Percentiles rank a stretch among this genome's conserved stretches.
These are phyloP conservation scores for Lycaena phlaeas DNA, from an alignment of 2,888 invertebrate species.

Conservation along the genomic window DNA sequence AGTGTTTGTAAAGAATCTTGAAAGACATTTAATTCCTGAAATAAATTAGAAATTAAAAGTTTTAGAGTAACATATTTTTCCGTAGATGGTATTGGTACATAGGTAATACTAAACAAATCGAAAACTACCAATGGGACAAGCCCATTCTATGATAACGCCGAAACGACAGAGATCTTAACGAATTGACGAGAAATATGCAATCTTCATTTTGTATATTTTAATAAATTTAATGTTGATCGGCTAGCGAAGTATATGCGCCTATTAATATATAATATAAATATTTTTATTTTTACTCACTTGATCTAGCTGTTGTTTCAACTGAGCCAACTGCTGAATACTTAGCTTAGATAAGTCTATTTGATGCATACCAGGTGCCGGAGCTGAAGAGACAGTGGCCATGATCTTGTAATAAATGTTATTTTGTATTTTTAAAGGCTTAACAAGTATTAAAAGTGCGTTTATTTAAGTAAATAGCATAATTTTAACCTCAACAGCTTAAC, in stretches of 20 bases:
- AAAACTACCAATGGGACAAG: too few relatives aligned
- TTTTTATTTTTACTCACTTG: conserved; percentile 68
- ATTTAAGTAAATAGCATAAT: conserved; percentile 15
- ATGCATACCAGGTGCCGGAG: conserved; percentile 78
- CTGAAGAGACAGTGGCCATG: conserved; percentile 76
- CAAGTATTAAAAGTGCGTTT: not conserved
- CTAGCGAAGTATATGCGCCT: too few relatives aligned
- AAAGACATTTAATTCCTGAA: conserved; percentile 88
- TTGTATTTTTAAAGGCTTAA: not conserved
- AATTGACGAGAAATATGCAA: too few relatives aligned
- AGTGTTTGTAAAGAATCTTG: conserved; percentile 92
- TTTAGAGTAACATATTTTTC: too few relatives aligned
- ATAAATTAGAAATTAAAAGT: too few relatives aligned
- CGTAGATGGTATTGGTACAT: too few relatives aligned
- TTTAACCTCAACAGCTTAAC: conserved; percentile 12
- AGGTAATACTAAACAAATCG: too few relatives aligned
- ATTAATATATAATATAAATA: too few relatives aligned
- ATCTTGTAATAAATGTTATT: conserved; percentile 9
- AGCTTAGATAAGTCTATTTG: conserved; percentile 87
- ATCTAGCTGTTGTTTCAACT: conserved; percentile 90
- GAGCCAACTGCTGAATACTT: conserved; percentile 84
- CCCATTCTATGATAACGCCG: too few relatives aligned
- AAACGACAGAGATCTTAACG: too few relatives aligned
- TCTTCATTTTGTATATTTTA: too few relatives aligned
- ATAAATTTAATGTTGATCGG: too few relatives aligned